A percentile compares a stretch with the other conserved stretches of the same genome.
These are phyloP conservation scores for Calliscelio sp. DNA, from an alignment of 2,888 invertebrate species.

Conservation along the genomic window DNA sequence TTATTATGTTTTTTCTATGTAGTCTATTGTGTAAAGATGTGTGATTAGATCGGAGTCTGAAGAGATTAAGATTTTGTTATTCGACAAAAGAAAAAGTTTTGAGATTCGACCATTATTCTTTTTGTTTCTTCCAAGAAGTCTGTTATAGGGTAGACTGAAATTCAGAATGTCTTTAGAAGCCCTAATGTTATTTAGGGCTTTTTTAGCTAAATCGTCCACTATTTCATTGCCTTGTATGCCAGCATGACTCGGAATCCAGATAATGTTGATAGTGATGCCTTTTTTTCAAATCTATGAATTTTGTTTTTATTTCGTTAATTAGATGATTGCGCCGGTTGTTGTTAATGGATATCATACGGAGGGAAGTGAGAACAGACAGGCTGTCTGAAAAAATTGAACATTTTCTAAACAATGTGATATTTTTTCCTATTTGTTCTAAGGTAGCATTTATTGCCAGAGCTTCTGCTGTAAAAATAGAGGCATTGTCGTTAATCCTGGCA, in stretches of 20 bases:
- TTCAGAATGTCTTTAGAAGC: too few relatives aligned
- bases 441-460: neutral
- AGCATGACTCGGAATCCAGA: neutral
- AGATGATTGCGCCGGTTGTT: neutral
- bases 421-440: neutral
- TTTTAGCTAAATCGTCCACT: neutral
- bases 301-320: neutral
- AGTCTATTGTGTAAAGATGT: too few relatives aligned
- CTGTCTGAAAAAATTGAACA: constrained; percentile 17
- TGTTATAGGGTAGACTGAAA: too few relatives aligned
- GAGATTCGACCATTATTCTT: neutral
- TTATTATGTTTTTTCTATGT: neutral
- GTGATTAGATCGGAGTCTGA: too few relatives aligned
- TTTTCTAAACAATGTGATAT: neutral
- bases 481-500: neutral
- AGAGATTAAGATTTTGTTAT: too few relatives aligned
- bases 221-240: constrained; percentile 15
- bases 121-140: neutral
- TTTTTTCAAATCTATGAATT: neutral
- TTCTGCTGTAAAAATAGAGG: constrained; percentile 17
- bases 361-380: constrained; percentile 10
- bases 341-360: neutral
- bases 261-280: neutral
- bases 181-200: too few relatives aligned
- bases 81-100: too few relatives aligned